Base-by-base conservation (phyloP, 2,113 vertebrate species). In the Petroica traversi region DNA sequence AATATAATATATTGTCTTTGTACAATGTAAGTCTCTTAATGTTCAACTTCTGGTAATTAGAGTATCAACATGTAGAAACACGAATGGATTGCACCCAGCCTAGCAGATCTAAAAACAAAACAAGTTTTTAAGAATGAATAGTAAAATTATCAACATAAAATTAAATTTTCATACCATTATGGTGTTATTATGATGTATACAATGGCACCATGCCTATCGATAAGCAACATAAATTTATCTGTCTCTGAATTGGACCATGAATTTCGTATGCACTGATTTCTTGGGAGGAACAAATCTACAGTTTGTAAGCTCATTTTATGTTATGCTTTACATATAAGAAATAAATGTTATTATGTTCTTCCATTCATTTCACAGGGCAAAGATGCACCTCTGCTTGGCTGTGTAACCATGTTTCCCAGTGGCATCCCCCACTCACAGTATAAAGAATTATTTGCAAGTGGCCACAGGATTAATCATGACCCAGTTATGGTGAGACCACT, bases 1-100 rank as follows among this genome's bases (percentile, higher is more conserved):
- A 93, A 77, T 55, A 41, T 91, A 83, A 84, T 81, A 92, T 78
- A 89, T 91, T 93, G 73, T 82, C 69, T 96, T 89, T 75, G 22
- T 91, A 77, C 57, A 93, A 52, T 59, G 20, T 34, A 88, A 54
- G 24, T 58, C 24, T 92, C 26, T 72, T 76, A 83, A 79, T 62
- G 46, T 58, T 16, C 46, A 93, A 2, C 72, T 93, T 90, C 59
- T 76, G n/a, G 48, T 91, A 92, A 86, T 88, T 95, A 74, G 51
- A 80, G 48, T 74, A 89, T 84, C 51, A 85, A 59, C 94, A 63
- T 0, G 64, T 67, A 64, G 85, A 77, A 90, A 84, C 88, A 51
- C 0, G 85, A 94, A 86, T 55, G 49, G 26, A 66, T 93, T 92
- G 78, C 48, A 92, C 26, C 5, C 11, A 79, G 48, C 22, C 59